Evolutionary conservation across 2,888 invertebrate species (phyloP).

Genomic region (Chymomyza caudatula): DNA sequence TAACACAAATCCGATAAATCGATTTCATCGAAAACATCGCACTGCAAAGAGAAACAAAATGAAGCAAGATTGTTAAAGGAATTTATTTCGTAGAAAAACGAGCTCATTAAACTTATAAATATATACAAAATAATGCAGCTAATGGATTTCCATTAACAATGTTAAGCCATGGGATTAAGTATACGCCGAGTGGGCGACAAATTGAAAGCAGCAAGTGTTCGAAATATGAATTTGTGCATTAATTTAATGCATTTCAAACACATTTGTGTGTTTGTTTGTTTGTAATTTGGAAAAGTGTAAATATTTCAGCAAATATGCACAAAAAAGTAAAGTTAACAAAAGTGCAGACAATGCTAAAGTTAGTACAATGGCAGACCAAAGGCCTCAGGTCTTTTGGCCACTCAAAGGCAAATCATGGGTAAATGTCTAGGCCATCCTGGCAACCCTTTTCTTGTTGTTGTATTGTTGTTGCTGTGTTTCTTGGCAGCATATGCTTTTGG

Average conservation of each 20-base stretch:
- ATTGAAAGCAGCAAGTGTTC: not conserved
- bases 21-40: slow-evolving; percentile 92
- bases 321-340: not conserved
- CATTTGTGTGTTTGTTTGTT: not conserved
- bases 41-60: slow-evolving; percentile 79
- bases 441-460: not conserved
- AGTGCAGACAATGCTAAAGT: not conserved
- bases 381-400: not conserved
- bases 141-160: not conserved
- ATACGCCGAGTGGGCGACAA: not conserved
- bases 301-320: not conserved
- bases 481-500: not conserved
- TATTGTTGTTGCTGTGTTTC: not conserved
- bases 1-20: slow-evolving; percentile 90
- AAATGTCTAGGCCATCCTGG: not conserved
- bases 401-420: not conserved
- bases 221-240: not conserved
- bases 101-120: no score
- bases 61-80: not conserved
- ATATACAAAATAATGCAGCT: no score
- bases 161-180: not conserved
- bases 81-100: no score
- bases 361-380: not conserved
- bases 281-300: not conserved
- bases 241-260: not conserved